Evolutionary conservation across 2,888 invertebrate species (phyloP).

Genomic region (Spialia ferax): DNA sequence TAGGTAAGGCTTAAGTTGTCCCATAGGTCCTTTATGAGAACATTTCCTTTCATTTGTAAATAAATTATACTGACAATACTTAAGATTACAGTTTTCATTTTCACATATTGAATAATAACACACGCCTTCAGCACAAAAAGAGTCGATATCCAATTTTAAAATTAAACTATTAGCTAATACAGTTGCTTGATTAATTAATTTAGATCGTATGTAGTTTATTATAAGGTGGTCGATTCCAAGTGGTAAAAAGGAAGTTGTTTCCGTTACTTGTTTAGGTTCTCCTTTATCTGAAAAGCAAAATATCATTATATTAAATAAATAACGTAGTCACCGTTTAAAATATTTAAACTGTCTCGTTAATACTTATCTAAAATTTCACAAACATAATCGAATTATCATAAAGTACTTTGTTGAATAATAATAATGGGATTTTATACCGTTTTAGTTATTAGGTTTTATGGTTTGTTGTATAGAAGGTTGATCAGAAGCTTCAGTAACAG

Average conservation of each 20-base stretch:
- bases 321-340: neutral
- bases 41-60: constrained; percentile 58
- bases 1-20: constrained; percentile 43
- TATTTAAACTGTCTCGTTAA: no score
- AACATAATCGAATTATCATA: no score
- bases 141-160: constrained; percentile 55
- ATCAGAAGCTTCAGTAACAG: constrained; percentile 54
- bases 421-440: constrained; percentile 16
- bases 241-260: constrained; percentile 33
- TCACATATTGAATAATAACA: constrained; percentile 64
- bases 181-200: constrained; percentile 59
- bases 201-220: constrained; percentile 54
- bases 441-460: constrained; percentile 27
- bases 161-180: constrained; percentile 61
- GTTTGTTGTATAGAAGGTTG: constrained; percentile 31
- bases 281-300: constrained; percentile 22
- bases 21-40: constrained; percentile 46
- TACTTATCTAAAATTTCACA: no score
- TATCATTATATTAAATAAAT: neutral
- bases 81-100: constrained; percentile 52
- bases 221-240: constrained; percentile 51
- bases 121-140: constrained; percentile 60
- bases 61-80: constrained; percentile 62
- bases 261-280: constrained; percentile 1
- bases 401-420: no score